Evolutionary conservation across 2,797 vertebrate species (phyloP), one percentile per base, ranked within the genome.

Genomic region (Sphenopsis melanotis): DNA sequence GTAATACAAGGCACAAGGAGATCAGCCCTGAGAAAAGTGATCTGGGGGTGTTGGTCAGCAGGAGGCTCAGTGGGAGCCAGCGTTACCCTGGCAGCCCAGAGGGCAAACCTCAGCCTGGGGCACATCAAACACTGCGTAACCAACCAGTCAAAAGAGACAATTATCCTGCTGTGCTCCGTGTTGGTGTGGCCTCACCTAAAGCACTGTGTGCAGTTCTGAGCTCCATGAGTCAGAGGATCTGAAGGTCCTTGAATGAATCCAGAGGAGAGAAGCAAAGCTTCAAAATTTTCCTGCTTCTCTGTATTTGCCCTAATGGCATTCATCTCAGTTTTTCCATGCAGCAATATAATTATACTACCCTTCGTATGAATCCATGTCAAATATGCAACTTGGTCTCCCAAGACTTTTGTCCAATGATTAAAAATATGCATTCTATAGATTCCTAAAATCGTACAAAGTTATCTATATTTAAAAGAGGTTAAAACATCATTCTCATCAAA

Each of bases 31-130:
- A 0, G 2, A 36, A 68, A 77, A 78, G 6, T 17, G 10, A 21
- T 66, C 10, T n/a, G 24, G 22, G 19, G 2, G 1, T 41, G 10
- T 2, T 60, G 47, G 23, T 4, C 1, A 4, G 5, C 37, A 59
- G 15, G 29, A 42, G 37, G 11, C 6, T 47, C 42, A 47, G 2
- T 7, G 3, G 11, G 30, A 56, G 20, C 3, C 22, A 23, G 15
- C 17, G 10, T 2, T 41, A 5, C 26, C 13, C 11, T 24, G 44
- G 44, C 12, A 83, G 17, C 26, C 11, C 20, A 50, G 50, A 65
- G 15, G 16, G 9, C n/a, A 75, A 42, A 10, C 1, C 2, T 0
- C 34, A 34, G 0, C 10, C 18, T 26, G 19, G 26, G 15, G 6
- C 32, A 9, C 13, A 26, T n/a, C 16, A 22, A 64, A 34, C 32